Base-by-base conservation (phyloP, 1,140 invertebrate species). In the Holotrichia oblita region DNA sequence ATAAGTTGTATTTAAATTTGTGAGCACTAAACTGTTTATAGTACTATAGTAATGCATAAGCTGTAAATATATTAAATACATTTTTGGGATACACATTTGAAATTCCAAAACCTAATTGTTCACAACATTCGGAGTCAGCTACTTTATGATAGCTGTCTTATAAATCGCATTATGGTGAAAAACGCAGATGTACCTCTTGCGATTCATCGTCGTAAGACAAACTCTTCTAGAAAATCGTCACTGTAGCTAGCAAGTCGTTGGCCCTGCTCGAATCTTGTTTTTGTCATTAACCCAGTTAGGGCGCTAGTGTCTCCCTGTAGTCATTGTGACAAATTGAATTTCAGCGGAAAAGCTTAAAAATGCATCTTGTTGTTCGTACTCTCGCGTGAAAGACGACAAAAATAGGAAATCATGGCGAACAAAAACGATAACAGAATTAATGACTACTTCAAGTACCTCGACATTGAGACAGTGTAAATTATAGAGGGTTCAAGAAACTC, bases 341-440 rank as follows among this genome's bases (percentile, higher is more conserved):
- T 69, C 61, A 69, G 61, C 61, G 24, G 61, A 69, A 69, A 69
- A 69, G 61, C 61, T 69, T 69, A 69, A 69, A 69, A 69, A 69
- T 69, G 61, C 61, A 27, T 69, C 61, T 69, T 69, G 59, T 61
- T 61, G 22, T 27, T 69, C 22, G 20, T 69, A 20, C 22, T 69
- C 24, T 10, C 61, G 7, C 8, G 12, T 22, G 22, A 27, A 8
- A 34, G 22, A 69, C 7, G 61, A 34, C 17, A 27, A 22, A 27
- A 69, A 69, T 22, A 27, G 61, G 24, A 69, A 69, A 69, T 17
- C 22, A 20, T 22, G 22, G 22, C 22, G 12, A 20, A 69, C 61
- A 69, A 69, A 69, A 69, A 69, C 20, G 61, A 69, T 4, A 20
- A 69, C 17, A 69, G 22, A 69, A 69, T 69, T 69, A 69, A 69